Conservation (phyloP, 2,888 invertebrate genomes). For the Onthophagus sagittarius region DNA sequence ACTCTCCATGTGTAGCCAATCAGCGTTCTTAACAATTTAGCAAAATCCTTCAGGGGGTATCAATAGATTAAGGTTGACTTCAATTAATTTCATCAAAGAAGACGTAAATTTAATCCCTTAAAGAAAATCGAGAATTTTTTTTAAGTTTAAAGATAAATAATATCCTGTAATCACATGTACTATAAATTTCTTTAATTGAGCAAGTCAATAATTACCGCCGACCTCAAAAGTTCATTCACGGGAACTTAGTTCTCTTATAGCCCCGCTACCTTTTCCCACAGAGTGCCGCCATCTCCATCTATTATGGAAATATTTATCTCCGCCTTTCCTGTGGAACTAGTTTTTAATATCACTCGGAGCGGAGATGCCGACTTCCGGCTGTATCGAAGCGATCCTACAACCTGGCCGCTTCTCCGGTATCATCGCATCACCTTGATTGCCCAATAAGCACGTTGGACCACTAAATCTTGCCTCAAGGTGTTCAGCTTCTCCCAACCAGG, state of each 20-base stretch:
- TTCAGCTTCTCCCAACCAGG: background rate
- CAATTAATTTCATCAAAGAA: too few species aligned
- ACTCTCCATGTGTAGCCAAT: too few species aligned
- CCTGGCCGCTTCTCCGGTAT: background rate
- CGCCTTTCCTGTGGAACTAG: constrained; percentile 34
- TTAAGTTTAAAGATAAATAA: background rate
- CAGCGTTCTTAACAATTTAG: too few species aligned
- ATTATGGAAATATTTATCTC: constrained; percentile 38
- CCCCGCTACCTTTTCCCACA: constrained; percentile 40
- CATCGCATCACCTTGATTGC: background rate
- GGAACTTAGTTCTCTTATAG: constrained; percentile 14
- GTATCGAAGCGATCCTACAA: background rate
- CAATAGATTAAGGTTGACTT: too few species aligned
- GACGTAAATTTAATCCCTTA: too few species aligned
- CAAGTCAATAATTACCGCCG: constrained; percentile 44
- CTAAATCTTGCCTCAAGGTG: background rate
- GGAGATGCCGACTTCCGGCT: constrained; percentile 5
- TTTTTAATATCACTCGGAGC: constrained; percentile 27
- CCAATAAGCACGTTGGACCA: background rate
- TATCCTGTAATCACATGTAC: constrained; percentile 28
- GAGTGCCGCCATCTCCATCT: constrained; percentile 27
- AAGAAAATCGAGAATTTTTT: too few species aligned
- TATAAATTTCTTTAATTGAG: constrained; percentile 40
- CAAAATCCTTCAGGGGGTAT: too few species aligned
- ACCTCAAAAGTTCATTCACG: constrained; percentile 46